A percentile compares a stretch with the other conserved stretches of the same genome.
Evolutionary conservation across 2,113 vertebrate genomes (phyloP).

Genomic region (Peucedramus taeniatus): DNA sequence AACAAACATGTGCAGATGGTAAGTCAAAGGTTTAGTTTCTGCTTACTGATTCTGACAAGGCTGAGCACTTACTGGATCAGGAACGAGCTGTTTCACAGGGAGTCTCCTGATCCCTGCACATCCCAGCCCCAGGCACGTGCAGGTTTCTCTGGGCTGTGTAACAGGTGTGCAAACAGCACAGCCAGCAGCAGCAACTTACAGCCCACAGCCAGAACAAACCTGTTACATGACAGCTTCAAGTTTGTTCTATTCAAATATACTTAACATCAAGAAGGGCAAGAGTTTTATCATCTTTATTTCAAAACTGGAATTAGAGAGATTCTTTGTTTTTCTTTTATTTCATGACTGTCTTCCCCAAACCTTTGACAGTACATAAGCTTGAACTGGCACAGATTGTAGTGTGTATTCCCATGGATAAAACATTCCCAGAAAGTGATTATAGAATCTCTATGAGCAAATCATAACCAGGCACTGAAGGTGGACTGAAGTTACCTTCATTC

Average conservation of each 20-base stretch:
- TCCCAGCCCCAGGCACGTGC: not conserved
- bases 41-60: not conserved
- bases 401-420: not conserved
- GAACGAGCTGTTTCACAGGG: fast-evolving
- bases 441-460: not conserved
- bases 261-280: not conserved
- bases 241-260: not conserved
- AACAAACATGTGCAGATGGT: not conserved
- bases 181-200: not conserved
- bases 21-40: not conserved
- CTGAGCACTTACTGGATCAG: not conserved
- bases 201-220: not conserved
- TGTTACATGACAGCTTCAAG: not conserved
- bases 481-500: not conserved
- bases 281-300: not conserved
- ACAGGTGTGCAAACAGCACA: not conserved
- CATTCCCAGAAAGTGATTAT: not conserved
- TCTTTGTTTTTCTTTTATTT: not conserved
- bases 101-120: not conserved
- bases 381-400: not conserved
- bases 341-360: not conserved
- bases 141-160: not conserved
- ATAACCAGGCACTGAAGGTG: not conserved
- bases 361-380: not conserved
- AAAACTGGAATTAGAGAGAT: not conserved